Evolutionary conservation across 2,888 invertebrate species (phyloP), one percentile per base, ranked within the genome.

Genomic region (Escarpia spicata): DNA sequence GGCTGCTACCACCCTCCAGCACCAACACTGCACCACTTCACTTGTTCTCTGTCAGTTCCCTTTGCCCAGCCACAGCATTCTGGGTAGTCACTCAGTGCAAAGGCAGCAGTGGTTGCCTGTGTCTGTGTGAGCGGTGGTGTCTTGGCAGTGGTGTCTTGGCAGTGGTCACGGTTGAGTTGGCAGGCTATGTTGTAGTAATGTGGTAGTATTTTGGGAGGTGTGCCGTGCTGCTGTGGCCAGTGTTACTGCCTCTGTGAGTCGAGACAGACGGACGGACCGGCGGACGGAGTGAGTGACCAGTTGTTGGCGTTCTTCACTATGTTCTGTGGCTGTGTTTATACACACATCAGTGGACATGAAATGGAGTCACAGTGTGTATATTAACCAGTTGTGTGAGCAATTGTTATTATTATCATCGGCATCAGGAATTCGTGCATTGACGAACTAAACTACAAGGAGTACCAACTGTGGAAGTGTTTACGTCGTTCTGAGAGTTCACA

Each of bases 121-220:
- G 37, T 0, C 37, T 37, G 75, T 75, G n/a, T 75, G 75, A 26
- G n/a, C 0, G 6, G 19, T 75, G 75, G 75, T 75, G n/a, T 15
- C 26, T 15, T 75, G 75, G 75, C 6, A 75, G 19, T 75, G 75
- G 75, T 75, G n/a, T 15, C 26, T 15, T 75, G 75, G 75, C 6
- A 75, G 19, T 75, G 75, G 75, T 75, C n/a, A 6, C 75, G 75
- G 19, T 26, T 75, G 26, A 75, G 4, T n/a, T n/a, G n/a, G 26
- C 75, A 26, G 75, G 75, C 75, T 26, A 75, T 75, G 75, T 75
- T n/a, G 75, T 75, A 75, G 75, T 75, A 75, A 75, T 75, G n/a
- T 26, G n/a, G 75, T 75, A 75, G 75, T 75, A 75, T 75, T 75
- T 75, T 19, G 19, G 2, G 75, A 6, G 75, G 75, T 75, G 75